Evolutionary conservation across 2,888 invertebrate genomes (phyloP).

Genomic region (Frankliniella intonsa): DNA sequence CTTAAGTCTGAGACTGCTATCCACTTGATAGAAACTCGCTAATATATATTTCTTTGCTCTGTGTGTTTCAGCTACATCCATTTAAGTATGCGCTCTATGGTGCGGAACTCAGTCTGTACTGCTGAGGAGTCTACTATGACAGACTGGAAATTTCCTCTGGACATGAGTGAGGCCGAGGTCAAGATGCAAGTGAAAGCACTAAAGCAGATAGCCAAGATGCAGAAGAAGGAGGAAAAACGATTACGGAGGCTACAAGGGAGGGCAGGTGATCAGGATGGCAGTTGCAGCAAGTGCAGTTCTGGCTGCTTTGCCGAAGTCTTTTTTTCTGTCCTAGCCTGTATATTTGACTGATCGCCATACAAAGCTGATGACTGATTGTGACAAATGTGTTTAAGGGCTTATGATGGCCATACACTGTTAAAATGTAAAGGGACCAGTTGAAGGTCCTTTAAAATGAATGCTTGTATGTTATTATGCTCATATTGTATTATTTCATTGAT

Average conservation of each 20-base stretch:
- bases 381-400: too few relatives aligned
- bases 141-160: not conserved
- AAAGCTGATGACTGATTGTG: not conserved
- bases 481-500: too few relatives aligned
- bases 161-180: not conserved
- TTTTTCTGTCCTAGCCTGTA: not conserved
- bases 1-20: too few relatives aligned
- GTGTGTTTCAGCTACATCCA: not conserved
- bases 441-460: too few relatives aligned
- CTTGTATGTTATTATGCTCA: too few relatives aligned
- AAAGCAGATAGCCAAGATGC: not conserved
- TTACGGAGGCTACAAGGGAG: not conserved
- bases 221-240: not conserved
- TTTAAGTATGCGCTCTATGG: not conserved
- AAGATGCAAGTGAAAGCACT: not conserved
- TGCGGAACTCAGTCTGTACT: not conserved
- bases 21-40: too few relatives aligned
- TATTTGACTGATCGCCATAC: not conserved
- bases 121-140: not conserved
- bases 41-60: too few relatives aligned
- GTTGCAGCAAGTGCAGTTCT: not conserved
- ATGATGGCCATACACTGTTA: too few relatives aligned
- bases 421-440: too few relatives aligned
- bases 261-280: not conserved
- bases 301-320: not conserved